Evolutionary conservation across 2,888 invertebrate species (phyloP), one percentile per base, ranked within the genome.

Genomic region (Ennomos erosarius): DNA sequence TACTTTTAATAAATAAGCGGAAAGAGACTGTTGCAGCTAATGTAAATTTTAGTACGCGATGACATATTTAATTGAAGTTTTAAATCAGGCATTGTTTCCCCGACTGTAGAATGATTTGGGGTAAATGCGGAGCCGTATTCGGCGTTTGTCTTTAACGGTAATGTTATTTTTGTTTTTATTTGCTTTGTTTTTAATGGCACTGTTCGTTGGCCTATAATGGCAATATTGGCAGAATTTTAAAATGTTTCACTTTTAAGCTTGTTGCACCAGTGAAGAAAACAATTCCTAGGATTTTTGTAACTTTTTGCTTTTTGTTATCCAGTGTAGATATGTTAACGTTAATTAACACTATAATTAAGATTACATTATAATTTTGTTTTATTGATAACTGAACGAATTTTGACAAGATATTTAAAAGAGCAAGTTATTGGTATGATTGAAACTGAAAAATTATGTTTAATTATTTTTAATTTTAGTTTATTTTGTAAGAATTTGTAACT

Each of bases 61-160:
- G 5, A 33, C 35, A 40, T 36, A 45, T 44, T 47, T 47, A 42
- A 51, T 45, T 42, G 46, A 8, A 52, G 9, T 35, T 53, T 47
- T 9, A 43, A 16, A 36, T 39, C 40, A 60, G 62, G 63, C 38
- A 65, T 74, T 67, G 59, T 76, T 75, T 76, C 79, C 77, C 73
- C 78, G 77, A 76, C 79, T 73, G 73, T 74, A 73, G 59, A 59
- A 63, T 52, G 59, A 66, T 47, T 39, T 26, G 51, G 44, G 73
- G 63, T 73, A 64, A 70, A 73, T 75, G 74, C 68, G 67, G 60
- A 65, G 76, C 79, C 79, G 79, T 79, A 71, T 79, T 79, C 79
- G 79, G 79, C 74, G 74, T 77, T 79, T 78, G 75, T 74, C 67
- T 50, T 60, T 59, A 40, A 60, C 12, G 64, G 52, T 72, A 70